These are phyloP conservation scores for Aphidius ervi DNA, from an alignment of 1,140 invertebrate genomes.

Conservation along the genomic window DNA sequence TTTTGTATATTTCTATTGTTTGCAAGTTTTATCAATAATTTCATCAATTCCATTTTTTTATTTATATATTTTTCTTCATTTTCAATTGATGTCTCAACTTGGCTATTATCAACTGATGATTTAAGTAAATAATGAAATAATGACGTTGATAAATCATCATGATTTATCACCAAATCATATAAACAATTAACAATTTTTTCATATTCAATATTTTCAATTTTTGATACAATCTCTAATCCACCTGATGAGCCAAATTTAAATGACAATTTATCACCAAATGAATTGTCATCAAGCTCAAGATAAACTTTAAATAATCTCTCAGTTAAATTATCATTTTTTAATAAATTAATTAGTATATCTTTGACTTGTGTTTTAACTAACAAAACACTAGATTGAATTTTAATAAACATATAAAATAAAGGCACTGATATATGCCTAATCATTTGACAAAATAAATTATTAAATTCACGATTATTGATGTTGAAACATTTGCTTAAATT, in stretches of 20 bases:
- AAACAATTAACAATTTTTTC: constrained; percentile 38
- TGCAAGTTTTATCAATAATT: constrained; percentile 42
- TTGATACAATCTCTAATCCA: constrained; percentile 36
- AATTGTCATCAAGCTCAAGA: constrained; percentile 32
- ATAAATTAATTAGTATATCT: constrained; percentile 40
- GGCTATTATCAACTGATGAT: constrained; percentile 23
- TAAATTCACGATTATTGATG: constrained; percentile 40
- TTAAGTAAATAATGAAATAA: constrained; percentile 44
- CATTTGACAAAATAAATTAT: constrained; percentile 36
- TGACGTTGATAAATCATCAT: constrained; percentile 31
- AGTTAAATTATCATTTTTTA: constrained; percentile 28
- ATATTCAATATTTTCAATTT: constrained; percentile 23
- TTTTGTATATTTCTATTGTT: constrained; percentile 40
- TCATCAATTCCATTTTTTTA: constrained; percentile 37
- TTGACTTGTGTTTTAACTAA: constrained; percentile 35
- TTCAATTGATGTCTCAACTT: constrained; percentile 26
- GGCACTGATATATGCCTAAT: constrained; percentile 36
- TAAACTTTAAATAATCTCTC: constrained; percentile 36
- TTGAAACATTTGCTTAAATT: constrained; percentile 45
- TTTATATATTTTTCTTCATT: constrained; percentile 32
- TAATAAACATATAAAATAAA: constrained; percentile 45
- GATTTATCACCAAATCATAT: constrained; percentile 36
- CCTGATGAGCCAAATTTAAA: constrained; percentile 43
- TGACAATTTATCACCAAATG: constrained; percentile 34
- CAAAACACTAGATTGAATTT: constrained; percentile 39